Evolutionary conservation across 2,113 vertebrate species (phyloP), one percentile per base, ranked within the genome.

Genomic region (Leptosomus discolor): DNA sequence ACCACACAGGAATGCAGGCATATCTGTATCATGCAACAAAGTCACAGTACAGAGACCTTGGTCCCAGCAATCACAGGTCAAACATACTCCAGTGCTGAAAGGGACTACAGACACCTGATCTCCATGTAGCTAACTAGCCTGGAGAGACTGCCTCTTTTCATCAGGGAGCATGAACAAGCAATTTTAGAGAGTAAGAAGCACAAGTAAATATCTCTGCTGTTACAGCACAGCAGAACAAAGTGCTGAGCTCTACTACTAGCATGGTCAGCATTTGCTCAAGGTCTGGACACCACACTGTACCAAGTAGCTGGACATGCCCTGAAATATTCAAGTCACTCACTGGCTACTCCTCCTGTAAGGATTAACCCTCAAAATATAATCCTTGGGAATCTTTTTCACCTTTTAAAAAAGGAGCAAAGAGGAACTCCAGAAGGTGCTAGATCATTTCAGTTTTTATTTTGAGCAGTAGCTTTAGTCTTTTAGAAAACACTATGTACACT

Each of bases 401-500:
- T 71, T 60, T 60, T 36, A 58, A 67, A 48, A 57, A 90, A 21
- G 4, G 0, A 41, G 11, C 2, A 78, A 65, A 67, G 76, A 53
- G 1, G 9, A 71, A 64, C 8, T 83, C 16, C 26, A 88, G 24
- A 92, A 88, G 8, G 9, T 71, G 41, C 8, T 64, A 34, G 2
- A 3, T 91, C 30, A 36, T 64, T 76, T 51, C 50, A 60, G 8
- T 18, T 60, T 77, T 63, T 20, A 77, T 60, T 88, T 51, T 65
- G 34, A 80, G 65, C 6, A 3, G 26, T 11, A 51, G 21, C 16
- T 67, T 64, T 12, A 45, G 32, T 24, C 36, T 48, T 84, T 63
- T 41, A 37, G 14, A 51, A 84, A 93, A 22, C 3, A 2, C 20
- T 73, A 3, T 1, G 6, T 5, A 41, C 0, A 3, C 9, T 46